phyloP scores from a whole-genome alignment of 2,888 invertebrate genomes.

The Stenurella melanura region DNA sequence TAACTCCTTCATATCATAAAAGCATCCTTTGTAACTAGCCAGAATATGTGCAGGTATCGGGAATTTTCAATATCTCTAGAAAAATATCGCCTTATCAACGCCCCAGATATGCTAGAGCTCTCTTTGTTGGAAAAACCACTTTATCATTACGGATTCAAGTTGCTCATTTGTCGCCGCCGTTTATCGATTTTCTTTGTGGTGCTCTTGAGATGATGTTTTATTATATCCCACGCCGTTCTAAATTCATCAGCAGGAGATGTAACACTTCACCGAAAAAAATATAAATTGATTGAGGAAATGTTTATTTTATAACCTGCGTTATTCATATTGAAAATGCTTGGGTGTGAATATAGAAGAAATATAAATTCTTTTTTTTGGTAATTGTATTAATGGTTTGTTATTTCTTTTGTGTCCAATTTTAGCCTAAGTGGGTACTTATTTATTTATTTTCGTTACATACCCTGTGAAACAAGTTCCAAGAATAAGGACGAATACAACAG shows the following conservation, averaged over 20 bases:
- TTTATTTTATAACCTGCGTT: too few species aligned
- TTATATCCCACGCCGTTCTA: not conserved
- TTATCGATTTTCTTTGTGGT: not conserved
- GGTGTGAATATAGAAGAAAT: too few species aligned
- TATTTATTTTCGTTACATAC: too few species aligned
- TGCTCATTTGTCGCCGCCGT: conserved; percentile 3
- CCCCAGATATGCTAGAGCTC: not conserved
- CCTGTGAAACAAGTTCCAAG: too few species aligned
- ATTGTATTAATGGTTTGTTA: too few species aligned
- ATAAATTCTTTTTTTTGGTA: too few species aligned
- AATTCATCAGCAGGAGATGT: not conserved
- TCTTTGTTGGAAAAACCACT: not conserved
- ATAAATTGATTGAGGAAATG: too few species aligned
- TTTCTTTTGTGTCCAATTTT: too few species aligned
- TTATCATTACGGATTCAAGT: conserved; percentile 4
- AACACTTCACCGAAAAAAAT: not conserved
- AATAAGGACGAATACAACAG: too few species aligned
- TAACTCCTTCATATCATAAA: not conserved
- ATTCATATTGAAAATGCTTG: too few species aligned
- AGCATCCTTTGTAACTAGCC: not conserved
- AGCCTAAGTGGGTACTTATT: too few species aligned
- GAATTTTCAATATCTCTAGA: not conserved
- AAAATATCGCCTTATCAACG: not conserved
- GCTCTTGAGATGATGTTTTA: not conserved
- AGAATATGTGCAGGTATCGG: not conserved